These are phyloP conservation scores for Eupsilia transversa DNA, from an alignment of 2,888 invertebrate species.

Conservation along the genomic window DNA sequence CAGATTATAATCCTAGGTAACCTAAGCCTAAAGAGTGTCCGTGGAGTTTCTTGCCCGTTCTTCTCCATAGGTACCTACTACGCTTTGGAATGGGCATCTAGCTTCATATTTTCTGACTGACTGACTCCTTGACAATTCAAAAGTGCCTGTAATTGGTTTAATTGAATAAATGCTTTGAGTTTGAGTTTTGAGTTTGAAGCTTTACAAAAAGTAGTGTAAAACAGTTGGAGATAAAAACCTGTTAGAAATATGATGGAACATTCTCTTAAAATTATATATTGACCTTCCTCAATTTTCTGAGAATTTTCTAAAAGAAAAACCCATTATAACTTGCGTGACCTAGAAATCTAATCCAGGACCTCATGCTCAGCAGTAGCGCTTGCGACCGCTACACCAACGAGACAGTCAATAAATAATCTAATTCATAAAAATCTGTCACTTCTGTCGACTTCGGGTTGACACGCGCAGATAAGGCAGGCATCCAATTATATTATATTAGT, in stretches of 20 bases:
- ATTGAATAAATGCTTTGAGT: too few relatives aligned
- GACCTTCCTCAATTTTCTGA: not conserved
- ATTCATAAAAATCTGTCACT: not conserved
- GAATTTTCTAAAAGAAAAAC: not conserved
- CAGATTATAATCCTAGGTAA: not conserved
- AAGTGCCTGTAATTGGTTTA: too few relatives aligned
- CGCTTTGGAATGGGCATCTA: too few relatives aligned
- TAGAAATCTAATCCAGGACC: not conserved
- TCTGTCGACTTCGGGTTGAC: not conserved
- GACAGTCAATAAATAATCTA: not conserved
- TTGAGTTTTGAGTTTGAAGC: too few relatives aligned
- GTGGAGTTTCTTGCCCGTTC: too few relatives aligned
- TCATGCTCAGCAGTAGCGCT: not conserved
- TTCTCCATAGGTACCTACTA: too few relatives aligned
- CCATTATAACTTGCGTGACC: not conserved
- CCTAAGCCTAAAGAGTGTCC: too few relatives aligned
- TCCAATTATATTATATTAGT: constrained; percentile 48
- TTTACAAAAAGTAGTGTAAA: not conserved
- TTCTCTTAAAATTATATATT: not conserved
- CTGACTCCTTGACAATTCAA: too few relatives aligned
- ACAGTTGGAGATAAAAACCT: not conserved
- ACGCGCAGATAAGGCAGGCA: constrained; percentile 43
- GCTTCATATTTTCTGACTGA: too few relatives aligned
- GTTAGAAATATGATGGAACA: not conserved
- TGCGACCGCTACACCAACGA: not conserved